Evolutionary conservation across 2,113 vertebrate species (phyloP).

Genomic region (Peromyscus leucopus): DNA sequence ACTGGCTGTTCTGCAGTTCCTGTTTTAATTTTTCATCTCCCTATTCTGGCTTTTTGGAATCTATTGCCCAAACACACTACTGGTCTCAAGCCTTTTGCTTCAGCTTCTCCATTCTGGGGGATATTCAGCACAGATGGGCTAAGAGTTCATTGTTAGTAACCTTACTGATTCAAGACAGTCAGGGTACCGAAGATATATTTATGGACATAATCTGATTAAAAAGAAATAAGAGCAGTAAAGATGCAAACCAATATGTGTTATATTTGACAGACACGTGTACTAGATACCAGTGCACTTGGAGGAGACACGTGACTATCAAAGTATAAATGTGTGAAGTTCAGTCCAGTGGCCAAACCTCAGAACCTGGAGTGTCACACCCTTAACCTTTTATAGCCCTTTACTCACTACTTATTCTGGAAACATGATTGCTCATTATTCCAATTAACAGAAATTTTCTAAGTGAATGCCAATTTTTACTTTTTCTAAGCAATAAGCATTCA

Average conservation of each 20-base stretch:
- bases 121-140: background rate
- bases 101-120: background rate
- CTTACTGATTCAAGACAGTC: background rate
- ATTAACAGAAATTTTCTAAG: slow-evolving; percentile 43
- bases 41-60: background rate
- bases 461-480: slow-evolving; percentile 51
- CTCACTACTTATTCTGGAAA: background rate
- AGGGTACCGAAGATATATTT: background rate
- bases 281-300: background rate
- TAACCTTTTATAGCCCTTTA: slow-evolving; percentile 2
- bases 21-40: background rate
- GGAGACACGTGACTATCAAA: background rate
- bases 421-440: background rate
- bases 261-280: background rate
- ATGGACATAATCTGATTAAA: slow-evolving; percentile 28
- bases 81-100: background rate
- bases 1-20: background rate
- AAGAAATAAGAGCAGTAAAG: background rate
- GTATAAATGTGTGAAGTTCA: background rate
- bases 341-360: background rate
- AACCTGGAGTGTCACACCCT: slow-evolving; percentile 4
- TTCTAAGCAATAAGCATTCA: slow-evolving; percentile 53
- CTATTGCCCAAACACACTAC: background rate
- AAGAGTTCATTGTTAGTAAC: background rate
- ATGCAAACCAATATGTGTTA: background rate